Percentiles rank a stretch among this genome's conserved stretches.
Conservation (phyloP, 2,113 vertebrate genomes). For the Alethe castanea region DNA sequence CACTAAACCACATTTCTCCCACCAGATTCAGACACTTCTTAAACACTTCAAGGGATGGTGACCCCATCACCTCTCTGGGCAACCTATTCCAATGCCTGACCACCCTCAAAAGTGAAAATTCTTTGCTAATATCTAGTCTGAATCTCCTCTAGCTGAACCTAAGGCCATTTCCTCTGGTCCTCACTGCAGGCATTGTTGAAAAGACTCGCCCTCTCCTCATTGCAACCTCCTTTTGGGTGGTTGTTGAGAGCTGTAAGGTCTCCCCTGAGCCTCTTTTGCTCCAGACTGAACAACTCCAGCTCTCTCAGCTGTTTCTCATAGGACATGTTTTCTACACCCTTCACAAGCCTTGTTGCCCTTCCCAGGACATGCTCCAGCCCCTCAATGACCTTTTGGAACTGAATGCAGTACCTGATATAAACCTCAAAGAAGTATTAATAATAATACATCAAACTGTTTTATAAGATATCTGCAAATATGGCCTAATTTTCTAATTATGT, state of each 20-base stretch:
- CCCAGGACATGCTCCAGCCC: background rate
- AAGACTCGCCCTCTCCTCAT: background rate
- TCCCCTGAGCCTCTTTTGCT: background rate
- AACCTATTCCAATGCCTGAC: background rate
- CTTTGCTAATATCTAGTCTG: background rate
- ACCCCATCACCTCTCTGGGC: background rate
- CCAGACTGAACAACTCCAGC: background rate
- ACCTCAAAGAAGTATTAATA: background rate
- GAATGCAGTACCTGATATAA: background rate
- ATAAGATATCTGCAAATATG: background rate
- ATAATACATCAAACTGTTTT: background rate
- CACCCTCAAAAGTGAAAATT: rapidly evolving
- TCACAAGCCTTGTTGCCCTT: background rate
- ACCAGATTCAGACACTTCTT: too few species aligned
- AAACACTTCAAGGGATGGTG: background rate
- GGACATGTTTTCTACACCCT: background rate
- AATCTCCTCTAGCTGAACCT: background rate
- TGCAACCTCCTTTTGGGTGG: rapidly evolving
- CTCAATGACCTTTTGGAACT: background rate
- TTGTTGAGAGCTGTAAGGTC: background rate
- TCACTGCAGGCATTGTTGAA: background rate
- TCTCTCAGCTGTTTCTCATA: rapidly evolving
- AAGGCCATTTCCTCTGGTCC: background rate
- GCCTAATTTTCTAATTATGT: background rate
- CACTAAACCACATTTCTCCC: too few species aligned